Base-by-base conservation (phyloP, 2,113 vertebrate species). In the Oncorhynchus kisutch region DNA sequence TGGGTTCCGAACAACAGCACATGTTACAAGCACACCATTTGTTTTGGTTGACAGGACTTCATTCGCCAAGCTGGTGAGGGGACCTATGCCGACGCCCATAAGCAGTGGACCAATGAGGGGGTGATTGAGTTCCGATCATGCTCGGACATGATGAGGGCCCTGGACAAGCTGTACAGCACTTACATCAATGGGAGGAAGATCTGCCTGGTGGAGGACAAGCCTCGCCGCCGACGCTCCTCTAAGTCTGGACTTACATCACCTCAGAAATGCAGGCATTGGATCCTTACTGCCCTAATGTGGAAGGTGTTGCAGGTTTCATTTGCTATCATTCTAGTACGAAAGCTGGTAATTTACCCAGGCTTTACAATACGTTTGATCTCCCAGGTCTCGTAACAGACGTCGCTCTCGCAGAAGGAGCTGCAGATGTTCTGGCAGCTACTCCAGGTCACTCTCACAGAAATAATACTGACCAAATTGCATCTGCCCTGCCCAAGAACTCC, bases 31-130 rank as follows among this genome's bases (percentile, higher is more conserved):
- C 2, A 18, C 13, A 18, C 39, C 2, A 1, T 45, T 24, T 67
- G 6, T 69, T 0, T 71, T 4, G 84, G 0, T 70, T 78, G 1
- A n/a, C 57, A 97, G 96, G 96, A 97, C 92, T 97, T 96, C 83
- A 97, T 97, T 96, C 93, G 96, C 72, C 96, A 97, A 74, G 96
- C 96, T 78, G 96, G 96, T 71, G 96, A 97, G 83, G 96, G 97
- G 14, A 97, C 96, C 8, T 97, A 97, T 68, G 96, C 96, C 48
- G 96, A 97, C 80, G 96, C 96, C 74, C 96, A 97, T 86, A 97
- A 97, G 88, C 95, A 97, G 74, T 92, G 95, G 9, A 95, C 95
- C 57, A 96, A 97, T 3, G 96, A 97, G 87, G 96, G 96, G 0
- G 95, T 97, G 34, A 96, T 97, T n/a, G 96, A 97, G 85, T 97